These are phyloP conservation scores for Augochlorella aurata DNA, from an alignment of 2,888 invertebrate species.

Conservation along the genomic window DNA sequence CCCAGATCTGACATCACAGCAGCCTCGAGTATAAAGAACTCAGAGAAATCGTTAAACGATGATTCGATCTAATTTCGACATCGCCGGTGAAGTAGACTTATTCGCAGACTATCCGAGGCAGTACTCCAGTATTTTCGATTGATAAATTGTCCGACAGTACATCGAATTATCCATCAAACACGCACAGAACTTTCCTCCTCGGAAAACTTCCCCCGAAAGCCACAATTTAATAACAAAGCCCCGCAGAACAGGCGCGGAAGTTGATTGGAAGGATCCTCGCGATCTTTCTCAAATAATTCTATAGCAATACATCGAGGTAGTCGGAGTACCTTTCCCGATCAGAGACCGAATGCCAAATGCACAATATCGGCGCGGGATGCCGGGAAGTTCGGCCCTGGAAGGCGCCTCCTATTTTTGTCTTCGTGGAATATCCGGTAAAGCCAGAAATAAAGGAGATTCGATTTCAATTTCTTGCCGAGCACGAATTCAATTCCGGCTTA, in stretches of 20 bases:
- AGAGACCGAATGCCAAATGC: conserved; percentile 1
- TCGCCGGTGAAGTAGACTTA: too few species aligned
- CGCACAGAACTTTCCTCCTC: neutral
- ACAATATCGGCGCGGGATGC: neutral
- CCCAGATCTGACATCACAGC: too few species aligned
- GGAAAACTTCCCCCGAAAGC: neutral
- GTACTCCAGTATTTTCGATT: neutral
- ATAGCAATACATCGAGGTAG: neutral
- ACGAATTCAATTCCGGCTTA: neutral
- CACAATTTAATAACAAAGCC: conserved; percentile 1
- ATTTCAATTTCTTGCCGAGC: neutral
- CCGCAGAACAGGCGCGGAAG: neutral
- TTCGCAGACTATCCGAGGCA: too few species aligned
- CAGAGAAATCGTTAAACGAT: too few species aligned
- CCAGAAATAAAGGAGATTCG: neutral
- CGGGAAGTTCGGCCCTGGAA: neutral
- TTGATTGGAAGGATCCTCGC: conserved; percentile 2
- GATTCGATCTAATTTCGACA: too few species aligned
- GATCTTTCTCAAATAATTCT: neutral
- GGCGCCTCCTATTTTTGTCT: neutral
- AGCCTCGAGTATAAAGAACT: too few species aligned
- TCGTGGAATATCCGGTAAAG: neutral
- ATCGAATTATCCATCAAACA: neutral
- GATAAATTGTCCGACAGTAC: neutral
- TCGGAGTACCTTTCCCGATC: neutral